Conservation (phyloP, 2,113 vertebrate genomes). For the Jacana jacana region DNA sequence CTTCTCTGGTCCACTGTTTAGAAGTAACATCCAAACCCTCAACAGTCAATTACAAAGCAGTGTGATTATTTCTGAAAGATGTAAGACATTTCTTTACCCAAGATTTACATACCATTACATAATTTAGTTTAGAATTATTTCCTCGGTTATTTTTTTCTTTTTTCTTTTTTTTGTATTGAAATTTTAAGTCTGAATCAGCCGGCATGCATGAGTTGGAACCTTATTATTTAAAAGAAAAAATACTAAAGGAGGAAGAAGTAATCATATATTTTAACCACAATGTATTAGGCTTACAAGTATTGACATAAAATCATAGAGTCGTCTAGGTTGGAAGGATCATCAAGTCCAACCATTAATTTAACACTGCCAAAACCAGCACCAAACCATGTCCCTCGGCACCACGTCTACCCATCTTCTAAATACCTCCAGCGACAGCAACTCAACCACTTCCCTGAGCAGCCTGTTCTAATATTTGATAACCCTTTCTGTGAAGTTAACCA, state of each 20-base stretch:
- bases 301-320: neutral
- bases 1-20: neutral
- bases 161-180: neutral
- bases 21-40: neutral
- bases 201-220: neutral
- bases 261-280: neutral
- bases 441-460: neutral
- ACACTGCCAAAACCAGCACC: neutral
- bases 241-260: neutral
- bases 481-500: neutral
- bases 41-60: neutral
- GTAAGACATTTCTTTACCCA: neutral
- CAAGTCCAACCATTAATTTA: neutral
- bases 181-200: neutral
- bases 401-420: neutral
- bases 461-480: neutral
- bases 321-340: neutral
- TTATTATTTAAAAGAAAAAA: neutral
- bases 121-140: neutral
- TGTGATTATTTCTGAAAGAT: neutral
- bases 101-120: neutral
- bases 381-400: neutral
- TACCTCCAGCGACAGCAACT: neutral
- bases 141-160: neutral
- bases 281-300: neutral